Evolutionary conservation across 2,888 invertebrate species (phyloP).

Genomic region (Coenonympha glycerion): DNA sequence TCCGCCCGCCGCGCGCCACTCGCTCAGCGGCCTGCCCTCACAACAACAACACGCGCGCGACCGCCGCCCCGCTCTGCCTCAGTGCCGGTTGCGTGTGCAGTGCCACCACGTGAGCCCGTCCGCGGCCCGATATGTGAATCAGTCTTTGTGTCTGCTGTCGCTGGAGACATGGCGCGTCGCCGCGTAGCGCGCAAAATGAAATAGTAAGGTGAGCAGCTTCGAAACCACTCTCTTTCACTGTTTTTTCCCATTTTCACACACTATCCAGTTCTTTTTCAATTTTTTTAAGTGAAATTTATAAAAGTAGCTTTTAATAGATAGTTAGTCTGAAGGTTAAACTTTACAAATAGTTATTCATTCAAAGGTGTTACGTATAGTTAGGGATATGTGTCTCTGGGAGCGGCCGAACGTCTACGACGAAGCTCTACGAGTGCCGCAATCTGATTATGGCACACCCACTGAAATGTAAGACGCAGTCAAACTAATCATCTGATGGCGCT

Average conservation of each 20-base stretch:
- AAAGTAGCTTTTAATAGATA: background rate
- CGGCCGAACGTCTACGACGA: slow-evolving; percentile 59
- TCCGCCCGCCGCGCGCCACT: slow-evolving; percentile 47
- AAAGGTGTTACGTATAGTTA: slow-evolving; percentile 16
- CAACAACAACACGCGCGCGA: slow-evolving; percentile 49
- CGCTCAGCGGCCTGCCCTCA: slow-evolving; percentile 39
- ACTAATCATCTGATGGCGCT: slow-evolving; percentile 22
- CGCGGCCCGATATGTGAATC: slow-evolving; percentile 50
- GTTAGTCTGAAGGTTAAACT: slow-evolving; percentile 17
- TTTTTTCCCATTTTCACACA: background rate
- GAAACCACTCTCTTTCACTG: background rate
- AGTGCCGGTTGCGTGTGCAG: slow-evolving; percentile 47
- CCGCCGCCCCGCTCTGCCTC: slow-evolving; percentile 34
- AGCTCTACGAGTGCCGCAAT: slow-evolving; percentile 72
- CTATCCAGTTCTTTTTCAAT: background rate
- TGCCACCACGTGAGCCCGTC: slow-evolving; percentile 45
- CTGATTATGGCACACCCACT: slow-evolving; percentile 72
- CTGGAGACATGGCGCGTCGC: slow-evolving; percentile 52
- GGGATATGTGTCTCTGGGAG: slow-evolving; percentile 46
- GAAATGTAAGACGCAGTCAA: slow-evolving; percentile 40
- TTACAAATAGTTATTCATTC: slow-evolving; percentile 16
- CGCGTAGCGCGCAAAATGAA: slow-evolving; percentile 60
- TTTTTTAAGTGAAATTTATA: background rate
- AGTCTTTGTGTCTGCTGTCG: slow-evolving; percentile 45
- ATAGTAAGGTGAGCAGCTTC: slow-evolving; percentile 61